phyloP scores from a whole-genome alignment of 2,888 invertebrate genomes.

The Lysandra coridon region DNA sequence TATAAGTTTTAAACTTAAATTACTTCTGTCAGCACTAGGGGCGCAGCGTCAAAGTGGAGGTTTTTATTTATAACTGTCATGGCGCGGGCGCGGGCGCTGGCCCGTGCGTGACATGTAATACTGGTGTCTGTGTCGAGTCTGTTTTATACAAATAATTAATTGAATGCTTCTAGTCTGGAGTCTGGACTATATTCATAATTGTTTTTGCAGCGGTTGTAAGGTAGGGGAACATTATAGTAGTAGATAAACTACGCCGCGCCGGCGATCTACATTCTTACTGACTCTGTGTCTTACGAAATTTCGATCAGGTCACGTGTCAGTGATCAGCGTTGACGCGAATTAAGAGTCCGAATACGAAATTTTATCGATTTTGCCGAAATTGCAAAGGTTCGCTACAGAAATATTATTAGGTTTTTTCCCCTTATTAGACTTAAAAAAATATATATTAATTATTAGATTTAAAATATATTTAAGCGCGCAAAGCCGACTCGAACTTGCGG shows the following conservation, averaged over 20 bases:
- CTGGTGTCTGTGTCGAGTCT: neutral
- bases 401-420: no score
- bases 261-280: no score
- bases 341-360: no score
- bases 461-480: no score
- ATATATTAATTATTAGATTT: no score
- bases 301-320: no score
- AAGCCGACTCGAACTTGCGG: no score
- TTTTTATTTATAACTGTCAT: constrained; percentile 6
- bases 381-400: no score
- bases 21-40: constrained; percentile 10
- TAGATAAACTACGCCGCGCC: no score
- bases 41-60: neutral
- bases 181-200: neutral
- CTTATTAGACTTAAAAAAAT: no score
- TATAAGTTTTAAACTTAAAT: constrained; percentile 1
- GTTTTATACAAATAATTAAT: constrained; percentile 5
- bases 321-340: neutral
- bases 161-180: neutral
- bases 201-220: neutral
- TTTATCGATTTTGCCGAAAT: no score
- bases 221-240: neutral
- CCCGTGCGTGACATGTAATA: neutral
- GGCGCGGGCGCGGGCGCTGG: neutral
- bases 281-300: no score